Evolutionary conservation across 2,888 invertebrate genomes (phyloP), one percentile per base, ranked within the genome.

Genomic region (Caprella mutica): DNA sequence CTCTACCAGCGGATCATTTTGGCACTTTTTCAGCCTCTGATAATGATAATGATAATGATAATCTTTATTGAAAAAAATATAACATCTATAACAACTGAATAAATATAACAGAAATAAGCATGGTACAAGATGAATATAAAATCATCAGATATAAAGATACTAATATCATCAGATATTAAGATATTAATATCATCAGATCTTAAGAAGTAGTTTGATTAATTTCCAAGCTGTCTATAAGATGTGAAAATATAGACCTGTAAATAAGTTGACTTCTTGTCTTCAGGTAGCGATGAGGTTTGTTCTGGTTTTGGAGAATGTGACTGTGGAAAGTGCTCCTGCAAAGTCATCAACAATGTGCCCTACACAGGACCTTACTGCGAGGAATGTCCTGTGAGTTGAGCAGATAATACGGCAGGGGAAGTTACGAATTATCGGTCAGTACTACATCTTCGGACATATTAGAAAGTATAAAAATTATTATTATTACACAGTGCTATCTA

Each of bases 321-420:
- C 1, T 65, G 65, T 48, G 65, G 65, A 4, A 27, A 48, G 38
- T 65, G 65, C 33, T 44, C 53, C 19, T 61, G 61, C 38, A 2
- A 21, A 27, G 27, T n/a, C 42, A 12, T 27, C 26, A 14, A 39
- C 12, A 46, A 33, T 12, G 21, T 17, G 2, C 43, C 50, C 12
- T 60, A 60, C 60, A 57, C 56, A 14, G 60, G 60, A 21, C 56
- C 38, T 17, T 60, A 50, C 54, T 60, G 60, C 19, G 57, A 60
- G 51, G 60, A 60, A 14, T 60, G 60, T 46, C 51, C 57, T 29
- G 58, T 58, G 17, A 53, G 58, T 21, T n/a, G n/a, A n/a, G n/a
- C n/a, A n/a, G n/a, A n/a, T n/a, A n/a, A n/a, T n/a, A n/a, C n/a
- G n/a, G n/a, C n/a, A n/a, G n/a, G n/a, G n/a, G n/a, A n/a, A n/a